Conservation (phyloP, 1,140 invertebrate species). For the Drosophila seguyi region DNA sequence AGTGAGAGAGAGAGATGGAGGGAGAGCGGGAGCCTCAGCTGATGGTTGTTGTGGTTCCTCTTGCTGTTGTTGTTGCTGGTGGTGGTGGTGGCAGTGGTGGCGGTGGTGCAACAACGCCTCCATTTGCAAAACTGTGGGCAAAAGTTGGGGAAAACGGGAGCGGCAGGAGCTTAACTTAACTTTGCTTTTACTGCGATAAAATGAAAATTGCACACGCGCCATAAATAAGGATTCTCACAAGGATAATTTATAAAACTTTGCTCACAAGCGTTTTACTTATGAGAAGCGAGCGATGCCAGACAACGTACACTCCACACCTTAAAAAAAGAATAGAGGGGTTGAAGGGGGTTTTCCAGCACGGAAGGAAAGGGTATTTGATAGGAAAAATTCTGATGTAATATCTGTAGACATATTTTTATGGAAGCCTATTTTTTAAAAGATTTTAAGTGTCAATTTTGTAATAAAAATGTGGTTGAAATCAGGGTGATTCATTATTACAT, state of each 20-base stretch:
- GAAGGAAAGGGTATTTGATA: not conserved
- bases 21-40: slow-evolving; percentile 24
- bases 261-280: slow-evolving; percentile 83
- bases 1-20: not conserved
- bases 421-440: not conserved
- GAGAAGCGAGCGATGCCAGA: slow-evolving; percentile 77
- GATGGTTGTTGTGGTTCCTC: slow-evolving; percentile 36
- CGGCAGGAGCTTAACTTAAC: slow-evolving; percentile 79
- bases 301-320: slow-evolving; percentile 41
- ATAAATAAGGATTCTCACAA: slow-evolving; percentile 85
- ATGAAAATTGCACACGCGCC: slow-evolving; percentile 85
- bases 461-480: not conserved
- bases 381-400: not conserved
- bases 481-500: too few relatives aligned
- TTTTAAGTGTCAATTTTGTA: not conserved
- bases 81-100: slow-evolving; percentile 23
- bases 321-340: not conserved
- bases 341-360: slow-evolving; percentile 2
- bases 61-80: slow-evolving; percentile 34
- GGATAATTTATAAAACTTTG: slow-evolving; percentile 85
- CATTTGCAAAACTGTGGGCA: slow-evolving; percentile 56
- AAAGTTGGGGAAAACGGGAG: slow-evolving; percentile 60
- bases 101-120: slow-evolving; percentile 74
- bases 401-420: not conserved
- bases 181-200: slow-evolving; percentile 85